phyloP scores from a whole-genome alignment of 2,888 invertebrate genomes.

The Amphipyra tragopoginis region DNA sequence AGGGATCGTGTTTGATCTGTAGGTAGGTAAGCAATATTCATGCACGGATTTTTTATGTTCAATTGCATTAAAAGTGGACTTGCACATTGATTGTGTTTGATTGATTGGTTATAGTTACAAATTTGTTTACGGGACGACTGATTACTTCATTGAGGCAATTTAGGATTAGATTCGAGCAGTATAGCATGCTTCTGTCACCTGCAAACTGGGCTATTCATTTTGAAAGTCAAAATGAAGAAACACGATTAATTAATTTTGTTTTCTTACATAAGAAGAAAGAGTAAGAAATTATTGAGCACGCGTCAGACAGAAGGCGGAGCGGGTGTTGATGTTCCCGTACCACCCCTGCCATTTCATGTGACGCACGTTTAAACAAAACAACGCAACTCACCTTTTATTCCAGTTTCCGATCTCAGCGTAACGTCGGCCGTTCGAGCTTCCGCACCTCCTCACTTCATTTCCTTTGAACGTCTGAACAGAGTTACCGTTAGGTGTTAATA shows the following conservation, averaged over 20 bases:
- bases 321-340: neutral
- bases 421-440: slow-evolving; percentile 87
- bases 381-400: slow-evolving; percentile 89
- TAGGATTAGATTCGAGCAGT: too few species aligned
- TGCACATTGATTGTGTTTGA: slow-evolving; percentile 7
- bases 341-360: slow-evolving; percentile 1
- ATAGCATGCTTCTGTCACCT: too few species aligned
- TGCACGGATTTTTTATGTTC: slow-evolving; percentile 12
- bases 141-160: too few species aligned
- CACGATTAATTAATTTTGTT: neutral
- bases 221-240: neutral
- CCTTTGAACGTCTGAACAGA: slow-evolving; percentile 85
- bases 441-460: slow-evolving; percentile 89
- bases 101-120: too few species aligned
- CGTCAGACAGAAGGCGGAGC: neutral
- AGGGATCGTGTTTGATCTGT: slow-evolving; percentile 60
- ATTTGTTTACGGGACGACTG: too few species aligned
- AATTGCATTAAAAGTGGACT: slow-evolving; percentile 19
- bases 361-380: slow-evolving; percentile 56
- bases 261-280: neutral
- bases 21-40: slow-evolving; percentile 33
- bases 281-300: slow-evolving; percentile 1
- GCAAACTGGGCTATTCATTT: too few species aligned
- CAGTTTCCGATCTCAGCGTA: slow-evolving; percentile 91
- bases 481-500: slow-evolving; percentile 89